Percentiles rank a stretch among this genome's conserved stretches.
Conservation (phyloP, 2,888 invertebrate genomes). For the Acronicta psi region DNA sequence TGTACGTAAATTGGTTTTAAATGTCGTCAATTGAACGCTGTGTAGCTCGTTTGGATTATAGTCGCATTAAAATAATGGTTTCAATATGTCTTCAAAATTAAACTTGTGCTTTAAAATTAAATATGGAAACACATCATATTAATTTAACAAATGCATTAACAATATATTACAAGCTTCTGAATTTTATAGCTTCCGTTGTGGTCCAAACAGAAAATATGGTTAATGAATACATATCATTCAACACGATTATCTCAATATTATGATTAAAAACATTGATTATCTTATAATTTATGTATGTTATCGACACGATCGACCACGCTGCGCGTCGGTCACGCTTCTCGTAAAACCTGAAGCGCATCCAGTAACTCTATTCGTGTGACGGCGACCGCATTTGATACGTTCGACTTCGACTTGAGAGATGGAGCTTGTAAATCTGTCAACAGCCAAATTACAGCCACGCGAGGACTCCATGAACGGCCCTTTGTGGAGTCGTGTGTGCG, state of each 20-base stretch:
- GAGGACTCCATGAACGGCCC: slow-evolving; percentile 63
- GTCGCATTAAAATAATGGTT: background rate
- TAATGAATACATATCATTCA: slow-evolving; percentile 29
- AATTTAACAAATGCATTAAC: background rate
- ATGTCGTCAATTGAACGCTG: slow-evolving; percentile 3
- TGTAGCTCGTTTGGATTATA: background rate
- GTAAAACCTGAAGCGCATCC: slow-evolving; percentile 58
- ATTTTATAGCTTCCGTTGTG: slow-evolving; percentile 3
- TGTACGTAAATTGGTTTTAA: slow-evolving; percentile 20
- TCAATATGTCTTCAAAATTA: background rate
- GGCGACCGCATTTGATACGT: slow-evolving; percentile 59
- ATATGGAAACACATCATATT: too few relatives aligned
- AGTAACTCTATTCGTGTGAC: slow-evolving; percentile 52
- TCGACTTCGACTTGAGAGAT: slow-evolving; percentile 59
- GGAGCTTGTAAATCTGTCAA: slow-evolving; percentile 81
- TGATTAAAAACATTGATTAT: slow-evolving; percentile 37
- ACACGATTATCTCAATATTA: slow-evolving; percentile 25
- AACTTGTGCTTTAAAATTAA: too few relatives aligned
- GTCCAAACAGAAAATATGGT: background rate
- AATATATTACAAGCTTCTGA: background rate
- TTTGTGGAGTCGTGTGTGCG: slow-evolving; percentile 65
- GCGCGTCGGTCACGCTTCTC: slow-evolving; percentile 58
- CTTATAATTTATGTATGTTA: slow-evolving; percentile 33
- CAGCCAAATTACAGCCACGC: slow-evolving; percentile 75
- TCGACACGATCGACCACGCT: slow-evolving; percentile 38